Percentiles rank a stretch among this genome's conserved stretches.
phyloP scores from a whole-genome alignment of 37 sponge, comb jelly and placozoan genomes.

The Chondrosia reniformis region DNA sequence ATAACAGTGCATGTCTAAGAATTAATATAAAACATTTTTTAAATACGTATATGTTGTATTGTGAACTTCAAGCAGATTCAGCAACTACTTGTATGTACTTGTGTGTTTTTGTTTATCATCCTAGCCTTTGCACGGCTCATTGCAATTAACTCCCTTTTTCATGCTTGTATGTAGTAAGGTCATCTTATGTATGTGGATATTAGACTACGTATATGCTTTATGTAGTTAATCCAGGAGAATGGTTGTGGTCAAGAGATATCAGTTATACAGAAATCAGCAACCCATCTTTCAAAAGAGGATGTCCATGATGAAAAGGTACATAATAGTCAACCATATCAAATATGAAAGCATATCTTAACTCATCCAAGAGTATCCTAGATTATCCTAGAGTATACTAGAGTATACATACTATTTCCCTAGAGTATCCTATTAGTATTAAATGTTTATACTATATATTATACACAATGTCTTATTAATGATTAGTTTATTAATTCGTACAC shows the following conservation, averaged over 20 bases:
- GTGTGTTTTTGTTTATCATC: background rate
- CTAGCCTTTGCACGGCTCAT: background rate
- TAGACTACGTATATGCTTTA: background rate
- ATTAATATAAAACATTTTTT: background rate
- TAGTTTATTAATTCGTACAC: too few relatives aligned
- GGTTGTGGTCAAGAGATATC: background rate
- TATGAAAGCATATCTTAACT: too few relatives aligned
- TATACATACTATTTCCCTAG: too few relatives aligned
- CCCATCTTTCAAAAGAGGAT: background rate
- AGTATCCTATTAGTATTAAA: too few relatives aligned
- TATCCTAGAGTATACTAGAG: too few relatives aligned
- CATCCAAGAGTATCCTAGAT: too few relatives aligned
- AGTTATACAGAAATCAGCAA: background rate
- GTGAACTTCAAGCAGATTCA: background rate
- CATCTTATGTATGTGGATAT: background rate
- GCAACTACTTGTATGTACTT: background rate
- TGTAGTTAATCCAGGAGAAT: background rate
- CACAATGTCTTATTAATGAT: too few relatives aligned
- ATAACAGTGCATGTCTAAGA: background rate
- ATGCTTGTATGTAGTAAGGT: too few relatives aligned
- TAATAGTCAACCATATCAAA: too few relatives aligned
- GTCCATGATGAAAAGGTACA: slow-evolving; percentile 5
- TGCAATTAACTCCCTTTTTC: background rate
- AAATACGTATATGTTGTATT: background rate
- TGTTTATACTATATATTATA: too few relatives aligned